phyloP scores from a whole-genome alignment of 2,888 invertebrate genomes.

The Theodoxus fluviatilis region DNA sequence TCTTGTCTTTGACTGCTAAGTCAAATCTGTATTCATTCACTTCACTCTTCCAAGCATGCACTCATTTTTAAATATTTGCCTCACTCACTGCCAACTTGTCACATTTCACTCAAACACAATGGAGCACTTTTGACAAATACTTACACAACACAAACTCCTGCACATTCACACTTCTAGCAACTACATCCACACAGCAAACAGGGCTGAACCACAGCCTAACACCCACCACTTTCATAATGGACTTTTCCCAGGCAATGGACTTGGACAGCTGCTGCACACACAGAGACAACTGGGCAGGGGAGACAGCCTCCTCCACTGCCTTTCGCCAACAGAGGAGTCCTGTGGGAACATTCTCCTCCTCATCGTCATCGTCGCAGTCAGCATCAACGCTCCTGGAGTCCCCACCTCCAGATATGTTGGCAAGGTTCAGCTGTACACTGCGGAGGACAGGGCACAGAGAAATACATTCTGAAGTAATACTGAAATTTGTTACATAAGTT shows the following conservation, averaged over 20 bases:
- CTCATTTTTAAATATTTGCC: no score
- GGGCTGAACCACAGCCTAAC: neutral
- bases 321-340: constrained; percentile 83
- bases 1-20: no score
- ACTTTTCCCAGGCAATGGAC: constrained; percentile 96
- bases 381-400: constrained; percentile 37
- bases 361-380: constrained; percentile 29
- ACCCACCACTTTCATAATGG: constrained; percentile 98
- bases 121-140: no score
- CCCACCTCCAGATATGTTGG: constrained; percentile 39
- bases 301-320: constrained; percentile 82
- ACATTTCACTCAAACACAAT: no score
- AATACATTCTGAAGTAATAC: no score
- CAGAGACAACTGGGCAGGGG: constrained; percentile 89
- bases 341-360: constrained; percentile 70
- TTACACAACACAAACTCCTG: no score
- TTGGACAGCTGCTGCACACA: constrained; percentile 87
- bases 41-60: no score
- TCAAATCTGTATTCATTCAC: no score
- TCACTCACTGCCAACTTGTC: no score
- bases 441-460: constrained; percentile 22
- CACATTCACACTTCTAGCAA: no score
- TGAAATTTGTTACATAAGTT: no score
- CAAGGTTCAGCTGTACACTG: constrained; percentile 55
- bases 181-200: neutral